Conservation (phyloP, 2,113 vertebrate species). For the Campylomormyrus tamandua region DNA sequence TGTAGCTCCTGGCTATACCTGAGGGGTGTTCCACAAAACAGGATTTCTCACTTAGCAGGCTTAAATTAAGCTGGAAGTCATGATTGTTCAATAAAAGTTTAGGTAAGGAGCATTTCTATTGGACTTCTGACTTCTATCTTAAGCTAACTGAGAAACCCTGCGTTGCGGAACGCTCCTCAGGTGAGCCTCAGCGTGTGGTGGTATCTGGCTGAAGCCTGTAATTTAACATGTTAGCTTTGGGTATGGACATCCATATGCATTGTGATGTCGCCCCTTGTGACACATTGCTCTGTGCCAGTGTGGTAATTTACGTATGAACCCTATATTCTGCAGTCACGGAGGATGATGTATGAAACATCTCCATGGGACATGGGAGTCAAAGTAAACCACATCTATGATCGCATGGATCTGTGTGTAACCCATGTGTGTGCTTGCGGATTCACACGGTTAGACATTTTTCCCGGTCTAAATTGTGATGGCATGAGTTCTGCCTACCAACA, state of each 20-base stretch:
- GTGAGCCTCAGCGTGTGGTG: background rate
- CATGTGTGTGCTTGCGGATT: background rate
- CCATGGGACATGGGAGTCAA: background rate
- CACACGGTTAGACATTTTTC: background rate
- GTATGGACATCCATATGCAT: background rate
- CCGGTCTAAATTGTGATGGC: background rate
- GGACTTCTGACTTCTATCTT: background rate
- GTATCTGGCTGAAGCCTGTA: background rate
- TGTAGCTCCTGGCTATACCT: background rate
- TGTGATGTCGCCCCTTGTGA: background rate
- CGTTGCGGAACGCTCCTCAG: background rate
- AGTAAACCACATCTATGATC: background rate
- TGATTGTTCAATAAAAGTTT: background rate
- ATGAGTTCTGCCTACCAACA: background rate
- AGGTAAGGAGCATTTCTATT: background rate
- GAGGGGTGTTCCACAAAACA: background rate
- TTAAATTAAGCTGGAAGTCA: background rate
- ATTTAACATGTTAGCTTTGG: background rate
- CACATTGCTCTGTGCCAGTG: background rate
- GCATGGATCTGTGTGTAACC: background rate
- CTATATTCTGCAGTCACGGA: background rate
- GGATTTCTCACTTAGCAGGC: background rate
- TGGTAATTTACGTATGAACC: background rate
- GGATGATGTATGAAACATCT: background rate
- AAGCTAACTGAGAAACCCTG: background rate